Evolutionary conservation across 2,888 invertebrate species (phyloP), one percentile per base, ranked within the genome.

Genomic region (Himalopsyche anomala): DNA sequence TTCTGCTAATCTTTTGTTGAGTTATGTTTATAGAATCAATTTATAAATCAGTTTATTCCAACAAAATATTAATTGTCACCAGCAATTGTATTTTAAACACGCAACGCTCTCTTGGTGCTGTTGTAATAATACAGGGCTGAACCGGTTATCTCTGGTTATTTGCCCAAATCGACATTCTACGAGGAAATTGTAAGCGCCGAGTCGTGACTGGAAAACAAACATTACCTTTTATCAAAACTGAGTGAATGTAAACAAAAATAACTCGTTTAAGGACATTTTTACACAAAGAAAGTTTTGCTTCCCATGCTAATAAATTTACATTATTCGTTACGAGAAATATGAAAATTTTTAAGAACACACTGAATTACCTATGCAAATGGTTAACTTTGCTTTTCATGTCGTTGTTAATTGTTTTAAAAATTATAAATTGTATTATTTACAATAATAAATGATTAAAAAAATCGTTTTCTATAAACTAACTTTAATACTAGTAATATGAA

Each of bases 181-280:
- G 62, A 19, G 62, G 15, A 62, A 62, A 62, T 62, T 62, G 62
- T 62, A 2, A 62, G 62, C 62, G n/a, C 9, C 19, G 28, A 62
- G 8, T 62, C 62, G 62, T 62, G 62, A 62, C 62, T 62, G 19
- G 62, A 62, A 62, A 62, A 19, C 62, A 62, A 62, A 62, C 62
- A 62, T 62, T 19, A 62, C 62, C 62, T 62, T 62, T 62, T 62
- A 62, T 62, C 62, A 62, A 62, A 62, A 62, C 62, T 62, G 62
- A 62, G 62, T 62, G 62, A 62, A 28, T 19, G 62, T 8, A 62
- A 62, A 62, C 62, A 62, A 62, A 62, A 62, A 62, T 19, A 62
- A 62, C 19, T 56, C 19, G 28, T 28, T 19, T 62, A n/a, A 62
- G 62, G 19, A 62, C 19, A 28, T 62, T 62, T 62, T 62, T 19